Base-by-base conservation (phyloP, 2,888 invertebrate genomes). In the Saturnia japonica region DNA sequence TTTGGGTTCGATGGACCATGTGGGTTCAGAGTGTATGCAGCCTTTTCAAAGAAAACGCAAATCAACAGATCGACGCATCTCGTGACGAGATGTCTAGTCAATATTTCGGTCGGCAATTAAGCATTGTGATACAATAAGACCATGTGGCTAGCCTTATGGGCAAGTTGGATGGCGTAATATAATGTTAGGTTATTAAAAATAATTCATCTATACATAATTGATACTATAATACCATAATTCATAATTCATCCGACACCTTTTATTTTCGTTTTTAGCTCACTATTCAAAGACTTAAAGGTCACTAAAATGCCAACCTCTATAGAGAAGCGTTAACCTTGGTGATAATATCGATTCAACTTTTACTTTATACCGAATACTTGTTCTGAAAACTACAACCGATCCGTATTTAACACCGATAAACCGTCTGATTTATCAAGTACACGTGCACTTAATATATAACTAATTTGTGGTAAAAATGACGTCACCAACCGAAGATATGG, bases 401-500 rank as follows among this genome's bases (percentile, higher is more conserved):
- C 64, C 19, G 19, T 40, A 64, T 9, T 34, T 64, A 40, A 40
- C 7, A 40, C 25, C 9, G 8, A 64, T 28, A 4, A n/a, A 40
- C 40, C n/a, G 7, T 28, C 28, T 6, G 28, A 60, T 28, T 60
- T 64, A 34, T 64, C 40, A 19, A 64, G 62, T 64, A 11, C 64
- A 40, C 40, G 40, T 64, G 64, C n/a, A 64, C 64, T 64, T 19
- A 64, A 64, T 40, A 51, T 19, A 11, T n/a, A 7, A 40, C 4
- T 64, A 40, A 60, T 54, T 62, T 34, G 62, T 34, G 4, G 6
- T 6, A 19, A 86, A 77, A 69, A 94, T 94, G 93, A 82, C 89
- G 1, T 80, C 77, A 0, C 86, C 91, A 1, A 84, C 81, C 2
- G 94, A 97, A 80, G 97, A 96, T 78, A 88, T 95, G 82, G 97